Evolutionary conservation across 2,113 vertebrate species (phyloP), one percentile per base, ranked within the genome.

Genomic region (Notarius quadriscutis): DNA sequence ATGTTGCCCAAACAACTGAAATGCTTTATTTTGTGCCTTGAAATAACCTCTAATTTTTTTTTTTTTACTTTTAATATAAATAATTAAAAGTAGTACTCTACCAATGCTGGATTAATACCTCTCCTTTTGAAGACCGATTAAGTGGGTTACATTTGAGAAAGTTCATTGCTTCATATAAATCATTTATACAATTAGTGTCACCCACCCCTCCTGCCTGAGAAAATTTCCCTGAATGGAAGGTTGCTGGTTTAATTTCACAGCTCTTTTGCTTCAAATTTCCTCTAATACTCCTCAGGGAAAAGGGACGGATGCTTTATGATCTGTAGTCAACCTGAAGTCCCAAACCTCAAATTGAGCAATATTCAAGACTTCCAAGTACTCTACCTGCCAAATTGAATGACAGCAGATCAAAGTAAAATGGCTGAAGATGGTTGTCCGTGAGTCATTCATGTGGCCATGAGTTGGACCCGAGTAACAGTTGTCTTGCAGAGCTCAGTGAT

Each of bases 391-490:
- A 58, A 41, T 30, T 55, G 69, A 84, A 14, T 77, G 34, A 65
- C 53, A 57, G 41, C 25, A 20, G 71, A 87, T 87, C 60, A 78
- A 62, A 82, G 67, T 84, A 53, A 87, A 83, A 80, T 15, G 81
- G 51, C 72, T 67, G 87, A 34, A 86, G 60, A 79, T 62, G 62
- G 51, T 53, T 55, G 51, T 89, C 87, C 79, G 86, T 15, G 22
- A 87, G 84, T 89, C 79, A 84, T 34, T 88, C 83, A 79, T 27
- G 48, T 27, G 48, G 74, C 75, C 78, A 79, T 51, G 63, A 87
- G 62, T 91, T 20, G 34, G 63, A 63, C 25, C 65, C 79, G 87
- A 87, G 88, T 89, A 89, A 74, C 87, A 88, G 88, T 87, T 87
- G 72, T 67, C 80, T 65, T 53, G 30, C 87, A 17, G 34, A 79